Evolutionary conservation across 2,113 vertebrate species (phyloP).

Genomic region (Vanacampus margaritifer): DNA sequence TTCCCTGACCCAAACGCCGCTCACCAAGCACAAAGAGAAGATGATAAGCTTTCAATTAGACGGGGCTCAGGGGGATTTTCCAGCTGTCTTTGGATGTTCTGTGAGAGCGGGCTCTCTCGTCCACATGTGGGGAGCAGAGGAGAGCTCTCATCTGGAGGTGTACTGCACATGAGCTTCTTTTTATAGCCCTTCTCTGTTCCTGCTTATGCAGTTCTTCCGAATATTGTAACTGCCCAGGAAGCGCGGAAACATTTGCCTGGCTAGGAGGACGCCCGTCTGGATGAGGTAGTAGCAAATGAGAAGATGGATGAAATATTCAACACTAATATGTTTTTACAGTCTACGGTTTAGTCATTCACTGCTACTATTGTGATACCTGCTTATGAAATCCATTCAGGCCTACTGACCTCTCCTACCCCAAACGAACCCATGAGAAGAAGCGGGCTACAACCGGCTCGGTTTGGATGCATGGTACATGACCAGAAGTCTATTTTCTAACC

Average conservation of each 20-base stretch:
- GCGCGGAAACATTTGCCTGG: slow-evolving; percentile 17
- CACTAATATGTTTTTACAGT: not conserved
- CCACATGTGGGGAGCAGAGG: slow-evolving; percentile 68
- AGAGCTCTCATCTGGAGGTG: slow-evolving; percentile 53
- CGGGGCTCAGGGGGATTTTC: slow-evolving; percentile 66
- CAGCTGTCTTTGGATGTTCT: slow-evolving; percentile 68
- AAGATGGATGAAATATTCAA: not conserved
- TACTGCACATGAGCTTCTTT: slow-evolving; percentile 22
- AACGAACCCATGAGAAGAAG: slow-evolving; percentile 59
- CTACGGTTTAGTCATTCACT: slow-evolving; percentile 30
- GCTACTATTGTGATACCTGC: slow-evolving; percentile 28
- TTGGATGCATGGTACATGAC: slow-evolving; percentile 59
- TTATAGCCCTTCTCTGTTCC: slow-evolving; percentile 31
- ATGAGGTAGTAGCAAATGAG: slow-evolving; percentile 46
- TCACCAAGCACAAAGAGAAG: slow-evolving; percentile 67
- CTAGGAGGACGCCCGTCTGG: slow-evolving; percentile 41
- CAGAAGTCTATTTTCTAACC: slow-evolving; percentile 74
- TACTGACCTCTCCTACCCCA: slow-evolving; percentile 50
- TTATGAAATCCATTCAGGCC: not conserved
- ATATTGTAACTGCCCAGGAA: slow-evolving; percentile 45
- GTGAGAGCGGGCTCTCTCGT: slow-evolving; percentile 47
- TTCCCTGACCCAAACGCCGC: slow-evolving; percentile 10
- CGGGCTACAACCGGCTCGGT: slow-evolving; percentile 59
- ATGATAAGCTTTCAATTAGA: slow-evolving; percentile 75
- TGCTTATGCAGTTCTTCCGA: slow-evolving; percentile 26